Evolutionary conservation across 2,113 vertebrate genomes (phyloP).

Genomic region (Menura novaehollandiae): DNA sequence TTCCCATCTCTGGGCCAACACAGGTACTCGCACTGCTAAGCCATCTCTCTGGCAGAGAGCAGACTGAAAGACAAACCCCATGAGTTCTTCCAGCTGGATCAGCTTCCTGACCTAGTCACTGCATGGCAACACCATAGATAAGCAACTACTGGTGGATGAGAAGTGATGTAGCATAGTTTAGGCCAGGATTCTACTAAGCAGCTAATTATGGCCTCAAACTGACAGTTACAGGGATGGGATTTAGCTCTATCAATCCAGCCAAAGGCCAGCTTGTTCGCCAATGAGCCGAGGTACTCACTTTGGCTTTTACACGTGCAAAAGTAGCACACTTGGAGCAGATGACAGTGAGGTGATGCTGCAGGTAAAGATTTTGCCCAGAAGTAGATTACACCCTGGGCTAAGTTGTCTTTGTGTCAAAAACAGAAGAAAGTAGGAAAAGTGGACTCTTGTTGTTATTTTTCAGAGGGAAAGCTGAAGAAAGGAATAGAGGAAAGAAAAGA

Average conservation of each 20-base stretch:
- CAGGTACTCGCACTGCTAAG: not conserved
- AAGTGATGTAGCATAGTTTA: not conserved
- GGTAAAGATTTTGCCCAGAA: not conserved
- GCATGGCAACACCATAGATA: not conserved
- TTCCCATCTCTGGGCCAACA: not conserved
- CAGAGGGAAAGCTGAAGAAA: not conserved
- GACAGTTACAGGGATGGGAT: not conserved
- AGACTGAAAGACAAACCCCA: not conserved
- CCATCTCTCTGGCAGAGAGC: not conserved
- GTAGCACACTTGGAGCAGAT: not conserved
- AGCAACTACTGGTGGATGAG: not conserved
- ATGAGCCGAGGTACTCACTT: not conserved
- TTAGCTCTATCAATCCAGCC: not conserved
- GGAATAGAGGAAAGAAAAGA: not conserved
- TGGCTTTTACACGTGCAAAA: not conserved
- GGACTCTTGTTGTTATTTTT: not conserved
- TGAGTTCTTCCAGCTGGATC: not conserved
- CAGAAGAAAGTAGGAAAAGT: not conserved
- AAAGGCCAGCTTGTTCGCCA: not conserved
- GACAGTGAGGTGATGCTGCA: not conserved
- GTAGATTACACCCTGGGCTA: not conserved
- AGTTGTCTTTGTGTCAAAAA: not conserved
- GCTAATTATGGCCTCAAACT: not conserved
- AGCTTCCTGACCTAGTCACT: not conserved
- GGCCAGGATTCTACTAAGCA: not conserved